Conservation (phyloP, 1,140 invertebrate genomes). For the Ceratosolen solmsi region DNA sequence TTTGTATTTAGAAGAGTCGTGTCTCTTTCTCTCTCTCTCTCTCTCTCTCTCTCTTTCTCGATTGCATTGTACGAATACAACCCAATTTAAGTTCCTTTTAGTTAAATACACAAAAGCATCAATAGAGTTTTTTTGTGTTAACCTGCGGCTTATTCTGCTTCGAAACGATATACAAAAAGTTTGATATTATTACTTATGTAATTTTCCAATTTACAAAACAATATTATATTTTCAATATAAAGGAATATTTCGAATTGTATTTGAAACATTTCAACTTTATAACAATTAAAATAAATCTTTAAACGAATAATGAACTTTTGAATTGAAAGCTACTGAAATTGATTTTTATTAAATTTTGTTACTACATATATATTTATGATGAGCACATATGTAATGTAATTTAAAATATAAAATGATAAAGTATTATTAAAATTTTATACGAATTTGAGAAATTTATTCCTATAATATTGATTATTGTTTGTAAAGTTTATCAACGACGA, state of each 20-base stretch:
- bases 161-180: not conserved
- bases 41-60: not conserved
- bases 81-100: constrained; percentile 45
- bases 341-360: no score
- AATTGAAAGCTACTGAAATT: not conserved
- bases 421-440: not conserved
- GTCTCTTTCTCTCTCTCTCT: not conserved
- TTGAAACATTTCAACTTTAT: not conserved
- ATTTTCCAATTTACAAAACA: not conserved
- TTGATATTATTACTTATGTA: not conserved
- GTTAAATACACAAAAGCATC: constrained; percentile 36
- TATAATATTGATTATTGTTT: not conserved
- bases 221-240: not conserved
- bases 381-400: not conserved
- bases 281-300: not conserved
- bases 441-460: not conserved
- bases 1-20: not conserved
- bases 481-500: not conserved
- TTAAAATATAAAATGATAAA: no score
- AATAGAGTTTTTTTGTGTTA: not conserved
- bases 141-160: not conserved
- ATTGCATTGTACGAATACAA: not conserved
- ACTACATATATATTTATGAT: not conserved
- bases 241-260: not conserved
- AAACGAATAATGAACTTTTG: not conserved